phyloP scores from a whole-genome alignment of 2,113 vertebrate species.

The Rissa tridactyla region DNA sequence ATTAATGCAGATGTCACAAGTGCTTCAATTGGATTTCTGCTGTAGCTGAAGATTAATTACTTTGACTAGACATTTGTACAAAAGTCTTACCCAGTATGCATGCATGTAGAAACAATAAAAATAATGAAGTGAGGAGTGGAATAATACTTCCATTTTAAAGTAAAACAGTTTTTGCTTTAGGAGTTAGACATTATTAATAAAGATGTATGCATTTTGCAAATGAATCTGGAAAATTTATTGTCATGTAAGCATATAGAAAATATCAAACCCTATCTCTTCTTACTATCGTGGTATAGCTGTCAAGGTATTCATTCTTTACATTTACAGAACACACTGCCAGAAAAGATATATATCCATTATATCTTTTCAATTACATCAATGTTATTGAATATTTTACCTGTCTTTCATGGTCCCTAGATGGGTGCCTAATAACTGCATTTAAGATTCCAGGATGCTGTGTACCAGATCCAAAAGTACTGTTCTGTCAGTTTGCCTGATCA shows the following conservation, averaged over 20 bases:
- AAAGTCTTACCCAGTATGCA: conserved; percentile 7
- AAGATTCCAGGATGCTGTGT: background rate
- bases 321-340: background rate
- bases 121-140: background rate
- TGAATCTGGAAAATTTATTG: background rate
- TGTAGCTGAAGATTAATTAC: conserved; percentile 61
- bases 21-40: conserved; percentile 55
- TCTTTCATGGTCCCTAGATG: background rate
- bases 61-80: conserved; percentile 25
- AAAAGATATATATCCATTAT: background rate
- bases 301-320: background rate
- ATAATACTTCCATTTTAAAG: background rate
- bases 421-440: background rate
- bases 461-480: background rate
- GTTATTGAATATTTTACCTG: background rate
- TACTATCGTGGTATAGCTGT: background rate
- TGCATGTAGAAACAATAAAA: conserved; percentile 16
- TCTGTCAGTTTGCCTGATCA: background rate
- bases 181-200: background rate
- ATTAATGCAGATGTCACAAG: conserved; percentile 60
- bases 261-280: background rate
- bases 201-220: background rate
- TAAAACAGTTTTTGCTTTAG: background rate
- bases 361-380: background rate
- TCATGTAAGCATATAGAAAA: background rate